Base-by-base conservation (phyloP, 1,140 invertebrate genomes). In the Drosophila carrolli region DNA sequence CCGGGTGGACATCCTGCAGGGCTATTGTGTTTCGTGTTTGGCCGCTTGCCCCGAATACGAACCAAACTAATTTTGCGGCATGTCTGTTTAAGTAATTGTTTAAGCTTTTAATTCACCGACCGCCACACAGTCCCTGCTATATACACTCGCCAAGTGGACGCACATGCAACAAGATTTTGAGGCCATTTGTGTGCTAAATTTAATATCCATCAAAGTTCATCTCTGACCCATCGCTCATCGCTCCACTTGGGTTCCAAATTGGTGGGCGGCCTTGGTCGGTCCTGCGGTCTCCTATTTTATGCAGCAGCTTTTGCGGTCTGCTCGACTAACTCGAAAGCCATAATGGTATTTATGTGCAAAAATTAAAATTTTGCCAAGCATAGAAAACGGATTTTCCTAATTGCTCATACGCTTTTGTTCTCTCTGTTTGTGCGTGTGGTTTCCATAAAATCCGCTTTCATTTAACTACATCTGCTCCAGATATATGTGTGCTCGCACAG, bases 21-120 rank as follows among this genome's bases (percentile, higher is more conserved):
- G 29, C 32, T 65, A 46, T 53, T 66, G 63, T 71, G 66, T 37
- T 19, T 71, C 57, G 55, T 75, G 78, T 60, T 50, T 60, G 50
- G 14, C 41, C 56, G 48, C 55, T 60, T 59, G 29, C 55, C 43
- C 13, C 57, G 62, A 57, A 44, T 54, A 44, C 40, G 68, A 67
- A 75, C 50, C 78, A 73, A 85, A 85, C 85, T 90, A 85, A 90
- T 90, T 90, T 89, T 90, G 81, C 44, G 86, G 86, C 75, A 70
- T 77, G 75, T 85, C 70, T 85, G 70, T 73, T 85, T 82, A 75
- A 77, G 56, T 85, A 85, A 90, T 90, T 90, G 81, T 61, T 90
- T 82, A 90, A 90, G 81, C 75, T 76, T 65, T 90, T 90, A 82
- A 85, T 82, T 82, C 60, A 79, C 61, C 61, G 43, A 55, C 44